These are phyloP conservation scores for Spheniscus humboldti DNA, from an alignment of 2,797 vertebrate genomes.

Conservation along the genomic window DNA sequence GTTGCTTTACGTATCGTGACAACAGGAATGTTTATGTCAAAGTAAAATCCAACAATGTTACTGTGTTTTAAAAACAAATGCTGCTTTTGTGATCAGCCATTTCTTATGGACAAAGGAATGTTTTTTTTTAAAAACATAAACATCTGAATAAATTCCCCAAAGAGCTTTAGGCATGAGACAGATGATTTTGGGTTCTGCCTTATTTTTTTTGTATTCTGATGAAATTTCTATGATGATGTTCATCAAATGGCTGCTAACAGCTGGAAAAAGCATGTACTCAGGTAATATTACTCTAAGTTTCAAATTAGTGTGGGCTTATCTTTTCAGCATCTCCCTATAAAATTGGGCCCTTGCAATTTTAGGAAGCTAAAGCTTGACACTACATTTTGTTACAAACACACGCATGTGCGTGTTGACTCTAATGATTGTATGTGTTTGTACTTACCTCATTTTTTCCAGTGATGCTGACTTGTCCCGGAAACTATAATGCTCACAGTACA, in stretches of 20 bases:
- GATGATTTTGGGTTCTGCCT: not conserved
- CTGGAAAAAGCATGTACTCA: not conserved
- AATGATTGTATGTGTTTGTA: not conserved
- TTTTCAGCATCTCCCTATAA: not conserved
- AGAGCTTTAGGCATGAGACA: not conserved
- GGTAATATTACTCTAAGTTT: not conserved
- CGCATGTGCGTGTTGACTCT: fast-evolving
- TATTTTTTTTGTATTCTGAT: too few relatives aligned
- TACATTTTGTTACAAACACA: not conserved
- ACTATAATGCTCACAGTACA: not conserved
- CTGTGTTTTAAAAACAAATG: not conserved
- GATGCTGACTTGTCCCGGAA: not conserved
- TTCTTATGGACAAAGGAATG: not conserved
- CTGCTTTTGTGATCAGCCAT: not conserved
- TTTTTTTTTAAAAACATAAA: not conserved
- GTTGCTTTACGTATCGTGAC: not conserved
- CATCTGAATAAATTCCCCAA: not conserved
- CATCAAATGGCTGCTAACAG: not conserved
- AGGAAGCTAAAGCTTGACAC: not conserved
- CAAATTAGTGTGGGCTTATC: not conserved
- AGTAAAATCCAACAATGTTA: conserved; percentile 1
- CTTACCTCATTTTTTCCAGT: not conserved
- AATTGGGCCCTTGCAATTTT: not conserved
- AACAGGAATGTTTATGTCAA: not conserved
- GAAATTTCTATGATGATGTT: not conserved